A percentile compares a stretch with the other conserved stretches of the same genome.
Conservation (phyloP, 2,113 vertebrate genomes). For the Felis catus region F.catus_Fca126_mat1.0 CM031415.1:168653001-168653500, state of each 20-base stretch:
- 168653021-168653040: background rate
- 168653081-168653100: constrained; percentile 33
- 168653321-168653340: background rate
- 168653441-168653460: constrained; percentile 24
- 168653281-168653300: background rate
- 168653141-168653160: background rate
- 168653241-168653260: background rate
- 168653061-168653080: background rate
- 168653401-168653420: background rate
- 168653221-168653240: background rate
- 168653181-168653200: background rate
- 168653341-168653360: background rate
- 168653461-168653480: background rate
- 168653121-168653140: background rate
- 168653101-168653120: background rate
- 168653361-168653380: background rate
- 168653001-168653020: background rate
- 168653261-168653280: background rate
- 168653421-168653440: background rate
- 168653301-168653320: background rate
- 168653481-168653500: background rate
- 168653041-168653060: background rate
- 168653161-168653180: background rate
- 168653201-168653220: background rate
- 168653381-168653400: background rate